Evolutionary conservation across 2,113 vertebrate genomes (phyloP).

Genomic region (Xenopus tropicalis): UCB_Xtro_10.0 CM004443.2:57205501-57206000

Average conservation of each 20-base stretch:
- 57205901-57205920: constrained; percentile 3
- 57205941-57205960: neutral
- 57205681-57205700: too few relatives aligned
- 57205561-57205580: too few relatives aligned
- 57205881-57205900: constrained; percentile 5
- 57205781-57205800: neutral
- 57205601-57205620: too few relatives aligned
- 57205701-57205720: too few relatives aligned
- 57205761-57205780: neutral
- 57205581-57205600: too few relatives aligned
- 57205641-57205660: too few relatives aligned
- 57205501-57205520: too few relatives aligned
- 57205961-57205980: neutral
- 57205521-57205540: too few relatives aligned
- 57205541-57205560: too few relatives aligned
- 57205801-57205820: neutral
- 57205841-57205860: neutral
- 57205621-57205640: too few relatives aligned
- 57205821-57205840: neutral
- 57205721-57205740: too few relatives aligned
- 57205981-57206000: constrained; percentile 3
- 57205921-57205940: neutral
- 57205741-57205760: neutral
- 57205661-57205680: too few relatives aligned
- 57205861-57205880: neutral